Evolutionary conservation across 64 coral and sea anemone genomes (phyloP).

Genomic region (Pachyseris speciosa): DNA sequence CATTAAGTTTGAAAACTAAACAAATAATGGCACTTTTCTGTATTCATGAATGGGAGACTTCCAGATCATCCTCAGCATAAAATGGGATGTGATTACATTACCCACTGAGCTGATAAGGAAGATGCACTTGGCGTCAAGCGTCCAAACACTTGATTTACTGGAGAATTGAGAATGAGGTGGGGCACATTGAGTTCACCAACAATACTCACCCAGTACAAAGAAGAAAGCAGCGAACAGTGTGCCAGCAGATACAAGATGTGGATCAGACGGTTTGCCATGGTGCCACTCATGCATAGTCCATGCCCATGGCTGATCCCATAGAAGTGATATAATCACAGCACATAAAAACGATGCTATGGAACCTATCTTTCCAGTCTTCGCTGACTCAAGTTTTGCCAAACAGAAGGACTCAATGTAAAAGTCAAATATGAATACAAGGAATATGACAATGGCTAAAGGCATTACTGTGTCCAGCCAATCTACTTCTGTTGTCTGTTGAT

Average conservation of each 20-base stretch:
- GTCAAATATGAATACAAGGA: constrained; percentile 87
- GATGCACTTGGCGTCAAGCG: too few species aligned
- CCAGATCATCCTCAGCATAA: too few species aligned
- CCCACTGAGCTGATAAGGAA: too few species aligned
- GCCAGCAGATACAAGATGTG: constrained; percentile 70
- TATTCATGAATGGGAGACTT: too few species aligned
- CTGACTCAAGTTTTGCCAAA: constrained; percentile 80
- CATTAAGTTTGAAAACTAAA: too few species aligned
- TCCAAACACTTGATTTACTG: too few species aligned
- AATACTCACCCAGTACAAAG: constrained; percentile 76
- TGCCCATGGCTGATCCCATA: constrained; percentile 95
- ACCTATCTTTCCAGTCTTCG: constrained; percentile 71
- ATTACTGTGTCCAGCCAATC: constrained; percentile 81
- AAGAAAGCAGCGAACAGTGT: constrained; percentile 84
- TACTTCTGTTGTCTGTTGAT: constrained; percentile 63
- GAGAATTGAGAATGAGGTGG: too few species aligned
- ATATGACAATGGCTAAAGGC: constrained; percentile 70
- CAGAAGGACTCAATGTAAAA: constrained; percentile 98
- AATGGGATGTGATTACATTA: too few species aligned
- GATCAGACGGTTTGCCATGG: constrained; percentile 78
- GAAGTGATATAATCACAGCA: constrained; percentile 72
- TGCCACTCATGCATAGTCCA: constrained; percentile 94
- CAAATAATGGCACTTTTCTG: too few species aligned
- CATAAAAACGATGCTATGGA: constrained; percentile 90
- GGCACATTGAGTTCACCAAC: too few species aligned